These are phyloP conservation scores for Florisuga fusca DNA, from an alignment of 2,797 vertebrate genomes.

Conservation along the genomic window DNA sequence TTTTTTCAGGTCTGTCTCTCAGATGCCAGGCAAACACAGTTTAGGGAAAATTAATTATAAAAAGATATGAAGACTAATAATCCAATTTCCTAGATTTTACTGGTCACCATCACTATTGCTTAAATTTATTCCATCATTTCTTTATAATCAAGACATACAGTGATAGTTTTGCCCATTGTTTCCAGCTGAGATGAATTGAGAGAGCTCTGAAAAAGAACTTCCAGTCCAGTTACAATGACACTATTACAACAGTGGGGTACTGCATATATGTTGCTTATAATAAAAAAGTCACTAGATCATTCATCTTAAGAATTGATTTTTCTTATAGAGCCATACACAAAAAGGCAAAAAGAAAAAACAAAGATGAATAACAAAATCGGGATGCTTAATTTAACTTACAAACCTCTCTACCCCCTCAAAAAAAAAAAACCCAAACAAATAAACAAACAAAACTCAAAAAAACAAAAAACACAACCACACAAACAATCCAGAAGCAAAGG, in stretches of 20 bases:
- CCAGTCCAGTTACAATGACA: neutral
- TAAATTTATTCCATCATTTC: neutral
- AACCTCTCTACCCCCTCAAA: too few species aligned
- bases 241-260: neutral
- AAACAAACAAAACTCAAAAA: neutral
- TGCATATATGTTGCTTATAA: neutral
- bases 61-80: neutral
- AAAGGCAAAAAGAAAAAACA: neutral
- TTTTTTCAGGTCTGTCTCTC: neutral
- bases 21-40: neutral
- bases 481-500: conserved; percentile 3
- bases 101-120: neutral
- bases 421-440: neutral
- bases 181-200: neutral
- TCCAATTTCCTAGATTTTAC: neutral
- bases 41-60: neutral
- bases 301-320: neutral
- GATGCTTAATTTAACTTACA: neutral
- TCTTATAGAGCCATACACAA: neutral
- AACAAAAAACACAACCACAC: neutral
- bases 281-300: neutral
- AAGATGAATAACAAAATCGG: neutral
- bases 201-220: neutral
- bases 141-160: neutral
- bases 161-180: neutral